Evolutionary conservation across 2,113 vertebrate species (phyloP).

Genomic region (Bungarus multicinctus): DNA sequence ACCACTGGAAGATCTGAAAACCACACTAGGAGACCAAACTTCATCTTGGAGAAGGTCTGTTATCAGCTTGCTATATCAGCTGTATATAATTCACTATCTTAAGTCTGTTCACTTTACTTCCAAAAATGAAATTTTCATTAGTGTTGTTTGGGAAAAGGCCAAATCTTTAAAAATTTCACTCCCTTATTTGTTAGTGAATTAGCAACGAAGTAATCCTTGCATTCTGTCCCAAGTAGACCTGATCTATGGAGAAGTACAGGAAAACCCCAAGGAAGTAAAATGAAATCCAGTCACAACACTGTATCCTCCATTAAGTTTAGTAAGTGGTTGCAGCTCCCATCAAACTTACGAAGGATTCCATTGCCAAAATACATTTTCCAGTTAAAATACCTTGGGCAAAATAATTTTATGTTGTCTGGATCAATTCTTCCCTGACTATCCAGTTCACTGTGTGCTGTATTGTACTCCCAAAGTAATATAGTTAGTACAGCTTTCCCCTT

Average conservation of each 20-base stretch:
- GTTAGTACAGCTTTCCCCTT: not conserved
- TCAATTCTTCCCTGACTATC: not conserved
- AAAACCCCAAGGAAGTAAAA: not conserved
- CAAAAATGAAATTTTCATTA: not conserved
- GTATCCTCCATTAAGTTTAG: not conserved
- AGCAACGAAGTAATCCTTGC: not conserved
- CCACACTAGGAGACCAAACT: not conserved
- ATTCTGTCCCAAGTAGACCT: not conserved
- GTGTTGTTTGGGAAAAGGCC: not conserved
- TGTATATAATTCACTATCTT: not conserved
- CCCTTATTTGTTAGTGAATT: not conserved
- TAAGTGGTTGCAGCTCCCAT: not conserved
- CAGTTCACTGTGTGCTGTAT: not conserved
- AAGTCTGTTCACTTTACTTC: not conserved
- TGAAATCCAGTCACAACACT: not conserved
- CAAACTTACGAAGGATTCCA: conserved; percentile 27
- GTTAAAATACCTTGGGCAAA: conserved; percentile 7
- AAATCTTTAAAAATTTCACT: not conserved
- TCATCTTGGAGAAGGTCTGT: not conserved
- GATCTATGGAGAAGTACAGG: not conserved
- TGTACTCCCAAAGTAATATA: not conserved
- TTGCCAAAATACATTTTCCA: conserved; percentile 21
- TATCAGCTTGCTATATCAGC: not conserved
- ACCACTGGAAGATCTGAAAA: not conserved
- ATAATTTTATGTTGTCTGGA: not conserved